Evolutionary conservation across 2,113 vertebrate species (phyloP).

Genomic region (Forbesichthys papilliferus): DNA sequence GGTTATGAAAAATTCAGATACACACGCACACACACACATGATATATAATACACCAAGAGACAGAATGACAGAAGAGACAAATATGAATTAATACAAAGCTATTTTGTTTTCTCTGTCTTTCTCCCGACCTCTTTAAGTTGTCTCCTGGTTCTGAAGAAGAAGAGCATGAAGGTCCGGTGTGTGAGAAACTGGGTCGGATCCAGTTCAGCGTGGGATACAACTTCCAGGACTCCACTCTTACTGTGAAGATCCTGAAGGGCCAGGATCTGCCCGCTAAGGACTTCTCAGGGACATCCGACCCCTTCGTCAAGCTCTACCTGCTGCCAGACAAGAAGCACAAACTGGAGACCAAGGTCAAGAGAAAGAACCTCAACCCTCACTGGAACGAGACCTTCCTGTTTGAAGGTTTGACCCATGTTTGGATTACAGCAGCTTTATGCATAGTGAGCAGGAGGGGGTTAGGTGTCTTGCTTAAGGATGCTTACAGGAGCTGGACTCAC

Average conservation of each 20-base stretch:
- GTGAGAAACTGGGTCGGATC: slow-evolving; percentile 94
- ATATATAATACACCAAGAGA: too few relatives aligned
- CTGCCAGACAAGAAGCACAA: slow-evolving; percentile 99
- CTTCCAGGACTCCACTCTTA: slow-evolving; percentile 97
- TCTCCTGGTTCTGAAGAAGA: slow-evolving; percentile 97
- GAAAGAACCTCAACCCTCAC: slow-evolving; percentile 97
- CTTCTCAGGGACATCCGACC: slow-evolving; percentile 97
- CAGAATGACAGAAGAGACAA: neutral
- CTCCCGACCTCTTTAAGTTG: slow-evolving; percentile 72
- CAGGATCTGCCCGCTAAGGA: slow-evolving; percentile 98
- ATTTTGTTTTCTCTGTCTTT: neutral
- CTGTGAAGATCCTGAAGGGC: slow-evolving; percentile 97
- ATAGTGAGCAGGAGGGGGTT: too few relatives aligned
- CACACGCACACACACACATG: too few relatives aligned
- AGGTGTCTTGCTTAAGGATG: too few relatives aligned
- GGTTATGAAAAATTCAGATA: neutral
- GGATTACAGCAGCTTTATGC: neutral
- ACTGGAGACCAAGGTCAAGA: slow-evolving; percentile 98
- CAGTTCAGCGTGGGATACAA: slow-evolving; percentile 99
- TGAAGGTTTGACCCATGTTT: slow-evolving; percentile 79
- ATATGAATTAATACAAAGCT: neutral
- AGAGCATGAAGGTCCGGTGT: slow-evolving; percentile 86
- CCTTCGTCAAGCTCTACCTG: slow-evolving; percentile 98
- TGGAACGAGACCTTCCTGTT: slow-evolving; percentile 99
- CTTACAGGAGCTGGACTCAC: too few relatives aligned